These are phyloP conservation scores for Hermodice carunculata DNA, from an alignment of 2,888 invertebrate species.

Conservation along the genomic window DNA sequence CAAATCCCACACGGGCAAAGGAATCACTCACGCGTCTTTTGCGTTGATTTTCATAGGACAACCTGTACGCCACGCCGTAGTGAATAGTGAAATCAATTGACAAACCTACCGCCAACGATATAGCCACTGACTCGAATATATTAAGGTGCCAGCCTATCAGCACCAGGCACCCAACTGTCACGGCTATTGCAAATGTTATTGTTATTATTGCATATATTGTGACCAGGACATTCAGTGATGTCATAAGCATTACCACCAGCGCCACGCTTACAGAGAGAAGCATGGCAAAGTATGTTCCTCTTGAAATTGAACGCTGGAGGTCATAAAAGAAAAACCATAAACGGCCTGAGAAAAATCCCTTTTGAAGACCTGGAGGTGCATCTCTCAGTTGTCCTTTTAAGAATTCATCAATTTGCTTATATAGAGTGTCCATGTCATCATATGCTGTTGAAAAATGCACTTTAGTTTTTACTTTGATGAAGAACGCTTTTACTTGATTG, in stretches of 20 bases:
- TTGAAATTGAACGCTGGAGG: conserved; percentile 84
- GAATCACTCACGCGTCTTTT: conserved; percentile 25
- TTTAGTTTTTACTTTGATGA: conserved; percentile 11
- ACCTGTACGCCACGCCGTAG: conserved; percentile 82
- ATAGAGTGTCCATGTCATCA: conserved; percentile 83
- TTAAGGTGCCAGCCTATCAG: conserved; percentile 86
- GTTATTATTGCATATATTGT: conserved; percentile 86
- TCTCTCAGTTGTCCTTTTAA: conserved; percentile 76
- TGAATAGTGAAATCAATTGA: conserved; percentile 93
- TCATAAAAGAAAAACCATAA: conserved; percentile 90
- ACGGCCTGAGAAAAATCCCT: conserved; percentile 72
- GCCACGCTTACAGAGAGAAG: conserved; percentile 82
- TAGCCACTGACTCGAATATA: conserved; percentile 90
- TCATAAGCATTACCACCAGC: conserved; percentile 82
- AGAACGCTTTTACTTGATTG: conserved; percentile 17
- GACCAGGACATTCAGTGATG: conserved; percentile 85
- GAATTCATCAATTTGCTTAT: conserved; percentile 81
- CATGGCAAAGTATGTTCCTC: conserved; percentile 85
- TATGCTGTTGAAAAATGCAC: conserved; percentile 78
- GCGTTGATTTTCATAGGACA: conserved; percentile 22
- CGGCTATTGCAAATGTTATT: conserved; percentile 86
- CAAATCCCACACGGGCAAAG: conserved; percentile 78
- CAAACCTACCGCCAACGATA: conserved; percentile 90
- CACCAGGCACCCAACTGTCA: conserved; percentile 77
- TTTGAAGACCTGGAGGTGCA: conserved; percentile 83